Evolutionary conservation across 1,140 invertebrate genomes (phyloP), one percentile per base, ranked within the genome.

Genomic region (Drosophila cardini): DNA sequence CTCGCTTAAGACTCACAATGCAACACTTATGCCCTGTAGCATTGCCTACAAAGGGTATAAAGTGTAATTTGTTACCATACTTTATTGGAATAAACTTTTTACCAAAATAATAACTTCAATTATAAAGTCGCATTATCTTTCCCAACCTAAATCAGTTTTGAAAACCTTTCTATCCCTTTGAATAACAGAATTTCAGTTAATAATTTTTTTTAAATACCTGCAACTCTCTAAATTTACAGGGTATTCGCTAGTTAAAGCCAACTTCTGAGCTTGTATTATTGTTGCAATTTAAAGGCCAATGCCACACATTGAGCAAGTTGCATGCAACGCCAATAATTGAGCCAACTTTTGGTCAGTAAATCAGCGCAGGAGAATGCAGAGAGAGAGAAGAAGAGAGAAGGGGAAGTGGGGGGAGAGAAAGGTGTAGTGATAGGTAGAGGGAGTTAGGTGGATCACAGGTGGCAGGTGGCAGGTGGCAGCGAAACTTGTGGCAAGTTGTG

Each of bases 301-400:
- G 83, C 78, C 82, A 79, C 32, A 48, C 10, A 40, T 26, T 32
- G 4, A 30, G 46, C 40, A 40, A 45, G 38, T 46, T 62, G 55
- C 73, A 62, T 56, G 65, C 65, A 69, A 48, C 50, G 57, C 21
- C 63, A 67, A 72, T 87, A 86, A 86, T 86, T 87, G 78, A 82
- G 76, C 50, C 72, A 50, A 57, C 55, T 61, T 61, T 69, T 61
- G 32, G 62, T 16, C 63, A 67, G 43, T 32, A 65, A 57, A 57
- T 57, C 60, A 36, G 40, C 43, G 52, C 15, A 52, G 4, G 40
- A 7, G 6, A 3, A 13, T 18, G n/a, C 7, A 10, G 4, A 16
- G 16, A 5, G 16, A 8, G 9, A 34, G 42, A 18, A 6, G 1
- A n/a, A 61, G 42, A 32, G 42, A 21, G 32, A 42, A 3, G n/a